Evolutionary conservation across 2,797 vertebrate species (phyloP).

Genomic region (Cetoscarus ocellatus): DNA sequence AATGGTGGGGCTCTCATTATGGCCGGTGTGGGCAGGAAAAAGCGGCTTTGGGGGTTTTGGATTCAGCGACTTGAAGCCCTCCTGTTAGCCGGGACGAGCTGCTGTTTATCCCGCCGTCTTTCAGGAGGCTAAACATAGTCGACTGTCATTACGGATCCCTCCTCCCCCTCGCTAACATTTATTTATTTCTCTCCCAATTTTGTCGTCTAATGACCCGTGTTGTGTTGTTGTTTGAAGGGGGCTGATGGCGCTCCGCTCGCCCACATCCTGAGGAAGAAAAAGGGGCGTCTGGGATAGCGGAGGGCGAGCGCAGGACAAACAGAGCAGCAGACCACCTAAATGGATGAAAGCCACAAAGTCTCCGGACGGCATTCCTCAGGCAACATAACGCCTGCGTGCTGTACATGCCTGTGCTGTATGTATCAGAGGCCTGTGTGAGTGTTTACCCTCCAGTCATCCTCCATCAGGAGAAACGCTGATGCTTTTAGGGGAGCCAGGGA

Average conservation of each 20-base stretch:
- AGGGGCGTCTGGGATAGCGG: conserved; percentile 38
- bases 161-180: conserved; percentile 62
- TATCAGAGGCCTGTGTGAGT: conserved; percentile 25
- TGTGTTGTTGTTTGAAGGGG: conserved; percentile 72
- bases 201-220: conserved; percentile 77
- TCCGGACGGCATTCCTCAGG: conserved; percentile 43
- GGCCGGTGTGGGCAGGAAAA: conserved; percentile 82
- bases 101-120: conserved; percentile 83
- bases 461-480: conserved; percentile 7
- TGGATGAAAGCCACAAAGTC: conserved; percentile 73
- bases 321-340: conserved; percentile 72
- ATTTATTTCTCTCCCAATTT: conserved; percentile 78
- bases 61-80: conserved; percentile 75
- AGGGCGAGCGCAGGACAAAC: conserved; percentile 66
- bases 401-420: conserved; percentile 4
- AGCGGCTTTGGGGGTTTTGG: conserved; percentile 82
- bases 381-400: conserved; percentile 20
- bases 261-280: conserved; percentile 78
- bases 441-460: conserved; percentile 25
- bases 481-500: neutral
- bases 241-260: conserved; percentile 54
- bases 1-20: conserved; percentile 85
- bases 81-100: conserved; percentile 79
- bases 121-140: conserved; percentile 85
- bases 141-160: conserved; percentile 80